Conservation (phyloP, 2,888 invertebrate species). For the Heliothis peltigera region DNA sequence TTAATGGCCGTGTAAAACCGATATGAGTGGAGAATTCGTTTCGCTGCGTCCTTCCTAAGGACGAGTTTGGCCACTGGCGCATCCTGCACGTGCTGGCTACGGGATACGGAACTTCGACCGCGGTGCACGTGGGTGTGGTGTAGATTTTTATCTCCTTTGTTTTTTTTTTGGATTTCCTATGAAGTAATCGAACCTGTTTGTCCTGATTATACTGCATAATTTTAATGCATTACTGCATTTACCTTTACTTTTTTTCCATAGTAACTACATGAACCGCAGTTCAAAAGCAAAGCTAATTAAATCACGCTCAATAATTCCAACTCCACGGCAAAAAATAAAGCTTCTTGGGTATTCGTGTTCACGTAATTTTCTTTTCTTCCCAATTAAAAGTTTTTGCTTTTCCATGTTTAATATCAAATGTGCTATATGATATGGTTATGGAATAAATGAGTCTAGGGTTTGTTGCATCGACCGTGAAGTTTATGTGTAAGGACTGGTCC, state of each 20-base stretch:
- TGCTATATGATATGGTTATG: slow-evolving; percentile 59
- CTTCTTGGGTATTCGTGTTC: slow-evolving; percentile 17
- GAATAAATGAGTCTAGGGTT: slow-evolving; percentile 56
- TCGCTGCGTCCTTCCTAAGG: slow-evolving; percentile 52
- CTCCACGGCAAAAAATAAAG: slow-evolving; percentile 24
- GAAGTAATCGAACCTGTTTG: neutral
- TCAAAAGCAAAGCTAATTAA: slow-evolving; percentile 21
- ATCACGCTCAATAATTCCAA: slow-evolving; percentile 12
- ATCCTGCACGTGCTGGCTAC: slow-evolving; percentile 57
- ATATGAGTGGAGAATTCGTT: slow-evolving; percentile 42
- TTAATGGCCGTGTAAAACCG: slow-evolving; percentile 34
- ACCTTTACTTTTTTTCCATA: neutral
- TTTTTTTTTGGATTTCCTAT: slow-evolving; percentile 16
- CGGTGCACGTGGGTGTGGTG: slow-evolving; percentile 43
- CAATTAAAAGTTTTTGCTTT: slow-evolving; percentile 43
- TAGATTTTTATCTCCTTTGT: slow-evolving; percentile 29
- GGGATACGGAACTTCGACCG: slow-evolving; percentile 35
- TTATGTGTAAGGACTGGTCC: slow-evolving; percentile 60
- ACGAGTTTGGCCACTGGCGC: slow-evolving; percentile 51
- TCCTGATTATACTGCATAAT: neutral
- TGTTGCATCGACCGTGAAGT: slow-evolving; percentile 66
- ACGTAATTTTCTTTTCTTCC: slow-evolving; percentile 35
- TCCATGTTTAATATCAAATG: slow-evolving; percentile 40
- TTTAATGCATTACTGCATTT: neutral
- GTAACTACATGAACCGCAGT: slow-evolving; percentile 2